Percentiles rank a stretch among this genome's conserved stretches.
These are phyloP conservation scores for Pocillopora verrucosa DNA, from an alignment of 64 coral and sea anemone species.

Conservation along the genomic window DNA sequence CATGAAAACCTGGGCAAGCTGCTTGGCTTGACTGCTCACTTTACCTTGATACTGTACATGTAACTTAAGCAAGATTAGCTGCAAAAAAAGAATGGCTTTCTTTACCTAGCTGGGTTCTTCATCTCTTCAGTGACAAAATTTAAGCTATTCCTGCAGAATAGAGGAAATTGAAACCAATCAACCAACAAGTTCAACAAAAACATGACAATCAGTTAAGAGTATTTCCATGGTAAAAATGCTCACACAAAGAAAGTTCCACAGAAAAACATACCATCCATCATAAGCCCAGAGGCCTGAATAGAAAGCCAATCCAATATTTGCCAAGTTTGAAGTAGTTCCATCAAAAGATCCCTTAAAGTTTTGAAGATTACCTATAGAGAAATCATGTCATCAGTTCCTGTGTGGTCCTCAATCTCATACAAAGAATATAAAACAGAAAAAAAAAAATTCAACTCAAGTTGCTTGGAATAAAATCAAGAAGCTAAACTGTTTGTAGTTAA, in stretches of 20 bases:
- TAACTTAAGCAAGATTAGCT: no score
- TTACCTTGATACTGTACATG: no score
- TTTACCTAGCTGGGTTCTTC: constrained; percentile 84
- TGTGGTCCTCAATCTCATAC: no score
- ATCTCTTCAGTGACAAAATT: constrained; percentile 95
- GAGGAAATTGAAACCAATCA: not conserved
- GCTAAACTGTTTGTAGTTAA: no score
- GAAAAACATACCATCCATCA: constrained; percentile 76
- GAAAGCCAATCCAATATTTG: constrained; percentile 82
- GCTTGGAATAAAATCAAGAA: no score
- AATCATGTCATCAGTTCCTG: not conserved
- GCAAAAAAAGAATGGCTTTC: not conserved
- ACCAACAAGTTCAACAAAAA: not conserved
- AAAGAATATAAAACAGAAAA: no score
- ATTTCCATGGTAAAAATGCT: not conserved
- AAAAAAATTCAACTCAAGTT: no score
- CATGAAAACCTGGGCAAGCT: not conserved
- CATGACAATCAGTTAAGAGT: not conserved
- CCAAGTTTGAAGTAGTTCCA: constrained; percentile 57
- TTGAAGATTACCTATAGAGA: constrained; percentile 54
- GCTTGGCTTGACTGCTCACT: no score
- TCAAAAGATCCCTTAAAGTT: constrained; percentile 75
- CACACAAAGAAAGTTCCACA: not conserved
- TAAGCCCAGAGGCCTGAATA: constrained; percentile 94
- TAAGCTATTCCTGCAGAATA: constrained; percentile 74